These are phyloP conservation scores for Panurus biarmicus DNA, from an alignment of 2,113 vertebrate genomes.

Conservation along the genomic window DNA sequence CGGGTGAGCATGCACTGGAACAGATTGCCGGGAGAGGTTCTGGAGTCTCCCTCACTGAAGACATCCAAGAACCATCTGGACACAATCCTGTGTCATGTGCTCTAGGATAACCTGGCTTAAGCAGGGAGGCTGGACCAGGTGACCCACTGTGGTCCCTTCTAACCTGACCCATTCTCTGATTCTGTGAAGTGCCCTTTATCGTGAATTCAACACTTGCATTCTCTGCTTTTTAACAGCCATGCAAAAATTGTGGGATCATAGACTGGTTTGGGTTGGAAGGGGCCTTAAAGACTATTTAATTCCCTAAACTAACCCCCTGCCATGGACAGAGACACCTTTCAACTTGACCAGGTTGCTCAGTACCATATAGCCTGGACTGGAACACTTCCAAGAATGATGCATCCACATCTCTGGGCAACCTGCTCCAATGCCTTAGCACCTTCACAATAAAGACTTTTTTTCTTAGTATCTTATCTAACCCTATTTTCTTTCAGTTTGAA, in stretches of 20 bases:
- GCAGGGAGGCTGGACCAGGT: background rate
- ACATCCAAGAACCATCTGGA: background rate
- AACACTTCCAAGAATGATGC: background rate
- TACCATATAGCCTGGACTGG: background rate
- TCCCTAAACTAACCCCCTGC: background rate
- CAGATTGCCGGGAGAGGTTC: background rate
- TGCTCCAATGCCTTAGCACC: background rate
- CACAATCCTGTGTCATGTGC: background rate
- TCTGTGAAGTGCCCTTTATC: background rate
- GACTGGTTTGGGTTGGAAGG: background rate
- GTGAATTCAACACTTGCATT: background rate
- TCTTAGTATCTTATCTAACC: background rate
- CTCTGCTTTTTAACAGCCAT: background rate
- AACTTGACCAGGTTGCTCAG: background rate
- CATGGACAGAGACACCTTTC: background rate
- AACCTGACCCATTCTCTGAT: background rate
- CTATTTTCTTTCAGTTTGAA: background rate
- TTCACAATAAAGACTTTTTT: background rate
- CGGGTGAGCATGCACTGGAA: fast-evolving
- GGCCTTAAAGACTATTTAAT: background rate
- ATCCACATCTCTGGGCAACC: background rate
- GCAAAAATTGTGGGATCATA: background rate
- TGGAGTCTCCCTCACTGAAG: background rate
- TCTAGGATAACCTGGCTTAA: background rate
- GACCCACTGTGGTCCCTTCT: background rate